Base-by-base conservation (phyloP, 1,140 invertebrate genomes). In the Meloidogyne floridensis region DNA sequence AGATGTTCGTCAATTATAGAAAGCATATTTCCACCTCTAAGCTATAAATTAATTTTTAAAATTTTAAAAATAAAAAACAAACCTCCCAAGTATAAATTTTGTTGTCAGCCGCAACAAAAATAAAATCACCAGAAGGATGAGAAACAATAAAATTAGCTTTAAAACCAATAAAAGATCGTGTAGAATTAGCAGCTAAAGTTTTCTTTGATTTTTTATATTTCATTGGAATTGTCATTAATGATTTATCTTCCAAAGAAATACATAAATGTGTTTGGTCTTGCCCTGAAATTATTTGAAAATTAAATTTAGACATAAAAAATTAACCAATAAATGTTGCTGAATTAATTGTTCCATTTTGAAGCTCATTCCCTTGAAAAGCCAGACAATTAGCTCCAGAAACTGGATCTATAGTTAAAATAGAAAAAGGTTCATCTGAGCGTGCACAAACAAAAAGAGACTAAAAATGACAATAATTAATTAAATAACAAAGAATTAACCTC, bases 401-500 rank as follows among this genome's bases (percentile, higher is more conserved):
- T 32, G 77, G 65, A 47, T 79, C 77, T 11, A 79, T 32, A 18
- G 72, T 18, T 32, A 79, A 79, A 72, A 79, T 69, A 72, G 77
- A 79, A 72, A 18, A 42, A 10, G 77, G 77, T 3, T 79, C 65
- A 2, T 47, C 20, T 15, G 65, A 71, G 43, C 15, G 59, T 6
- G 77, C 77, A 18, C 77, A 79, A 20, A 79, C 9, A 72, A 79
- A 79, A 2, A 79, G 43, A 11, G 20, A 53, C 77, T 79, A 18
- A 65, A 69, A 69, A 69, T 32, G 15, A 18, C 10, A 77, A 53
- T 5, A 65, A 8, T 77, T 8, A 77, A 5, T 32, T 2, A 32
- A 32, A 32, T 42, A 42, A 2, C 0, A 5, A 13, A 73, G 18
- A 13, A 65, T 32, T 32, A n/a, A 65, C 59, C 59, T 65, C 59